phyloP scores from a whole-genome alignment of 2,888 invertebrate genomes.

The Eupithecia inturbata region DNA sequence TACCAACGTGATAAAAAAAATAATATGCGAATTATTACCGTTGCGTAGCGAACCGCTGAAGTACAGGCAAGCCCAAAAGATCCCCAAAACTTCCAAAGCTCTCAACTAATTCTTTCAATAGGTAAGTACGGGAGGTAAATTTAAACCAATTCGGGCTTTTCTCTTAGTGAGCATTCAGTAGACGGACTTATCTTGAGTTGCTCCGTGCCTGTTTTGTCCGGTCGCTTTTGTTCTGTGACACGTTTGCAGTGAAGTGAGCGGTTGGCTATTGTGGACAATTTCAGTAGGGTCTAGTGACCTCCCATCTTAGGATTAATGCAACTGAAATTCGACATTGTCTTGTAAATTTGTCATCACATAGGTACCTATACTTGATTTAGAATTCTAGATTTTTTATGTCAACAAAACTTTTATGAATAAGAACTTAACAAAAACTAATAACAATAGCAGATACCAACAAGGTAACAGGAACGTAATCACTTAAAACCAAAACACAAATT shows the following conservation, averaged over 20 bases:
- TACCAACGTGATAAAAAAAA: no score
- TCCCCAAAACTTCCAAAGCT: background rate
- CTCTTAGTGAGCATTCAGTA: constrained; percentile 30
- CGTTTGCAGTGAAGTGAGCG: constrained; percentile 17
- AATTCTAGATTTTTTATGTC: no score
- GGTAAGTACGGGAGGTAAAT: constrained; percentile 24
- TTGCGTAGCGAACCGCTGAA: background rate
- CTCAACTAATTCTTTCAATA: constrained; percentile 33
- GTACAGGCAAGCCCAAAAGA: background rate
- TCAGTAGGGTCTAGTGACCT: background rate
- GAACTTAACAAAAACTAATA: no score
- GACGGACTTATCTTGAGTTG: constrained; percentile 36
- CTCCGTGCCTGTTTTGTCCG: constrained; percentile 29
- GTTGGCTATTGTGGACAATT: background rate
- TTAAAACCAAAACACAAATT: no score
- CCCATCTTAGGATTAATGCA: background rate
- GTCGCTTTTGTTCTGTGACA: constrained; percentile 17
- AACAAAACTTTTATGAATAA: no score
- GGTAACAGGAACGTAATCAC: no score
- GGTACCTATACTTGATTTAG: no score
- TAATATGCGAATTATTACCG: background rate
- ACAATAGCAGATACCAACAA: no score
- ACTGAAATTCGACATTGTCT: background rate
- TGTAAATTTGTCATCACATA: no score
- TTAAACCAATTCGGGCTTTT: constrained; percentile 38